Conservation (phyloP, 2,797 vertebrate genomes). For the Decapterus maruadsi region DNA sequence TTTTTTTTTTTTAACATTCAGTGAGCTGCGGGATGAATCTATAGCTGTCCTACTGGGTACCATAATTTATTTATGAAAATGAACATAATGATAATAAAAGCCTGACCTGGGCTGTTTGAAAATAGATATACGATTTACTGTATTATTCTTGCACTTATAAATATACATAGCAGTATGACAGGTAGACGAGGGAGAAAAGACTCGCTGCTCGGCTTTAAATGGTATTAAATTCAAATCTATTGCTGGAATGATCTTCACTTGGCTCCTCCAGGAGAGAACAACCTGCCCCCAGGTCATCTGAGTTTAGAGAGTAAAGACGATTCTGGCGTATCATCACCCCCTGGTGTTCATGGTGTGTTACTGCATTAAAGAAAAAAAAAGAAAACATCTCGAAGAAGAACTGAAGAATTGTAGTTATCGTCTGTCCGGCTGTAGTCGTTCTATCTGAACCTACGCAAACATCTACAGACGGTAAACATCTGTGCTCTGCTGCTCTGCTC, state of each 20-base stretch:
- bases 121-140: background rate
- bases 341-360: slow-evolving; percentile 65
- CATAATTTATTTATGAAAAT: background rate
- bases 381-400: background rate
- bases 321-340: slow-evolving; percentile 55
- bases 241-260: background rate
- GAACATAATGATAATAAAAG: background rate
- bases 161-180: background rate
- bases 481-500: slow-evolving; percentile 14
- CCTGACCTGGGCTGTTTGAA: background rate
- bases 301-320: background rate
- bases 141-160: background rate
- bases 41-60: background rate
- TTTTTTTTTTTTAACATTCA: too few relatives aligned
- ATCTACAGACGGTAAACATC: slow-evolving; percentile 34
- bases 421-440: background rate
- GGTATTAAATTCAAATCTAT: background rate
- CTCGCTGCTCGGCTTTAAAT: background rate
- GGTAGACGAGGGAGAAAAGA: background rate
- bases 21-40: background rate
- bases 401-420: background rate
- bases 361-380: slow-evolving; percentile 8
- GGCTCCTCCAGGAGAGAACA: background rate
- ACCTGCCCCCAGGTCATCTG: background rate
- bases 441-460: slow-evolving; percentile 19